phyloP scores from a whole-genome alignment of 2,888 invertebrate genomes.

The Acleris literana region DNA sequence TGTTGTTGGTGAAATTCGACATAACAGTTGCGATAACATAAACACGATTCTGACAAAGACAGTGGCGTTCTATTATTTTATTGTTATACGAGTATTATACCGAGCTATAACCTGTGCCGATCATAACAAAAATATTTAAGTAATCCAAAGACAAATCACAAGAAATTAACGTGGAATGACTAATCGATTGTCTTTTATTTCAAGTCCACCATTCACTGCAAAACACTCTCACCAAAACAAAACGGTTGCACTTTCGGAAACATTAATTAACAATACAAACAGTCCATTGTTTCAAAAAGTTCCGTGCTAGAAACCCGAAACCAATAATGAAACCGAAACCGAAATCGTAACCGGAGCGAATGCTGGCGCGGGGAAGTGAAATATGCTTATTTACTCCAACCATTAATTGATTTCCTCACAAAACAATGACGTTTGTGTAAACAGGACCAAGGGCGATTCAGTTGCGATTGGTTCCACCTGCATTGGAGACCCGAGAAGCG shows the following conservation, averaged over 20 bases:
- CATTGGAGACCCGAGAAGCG: conserved; percentile 3
- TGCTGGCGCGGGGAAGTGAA: conserved; percentile 5
- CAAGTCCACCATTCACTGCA: conserved; percentile 2
- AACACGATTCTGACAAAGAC: no score
- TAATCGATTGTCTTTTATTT: conserved; percentile 5
- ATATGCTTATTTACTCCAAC: conserved; percentile 29
- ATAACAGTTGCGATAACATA: no score
- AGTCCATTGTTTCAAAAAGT: conserved; percentile 15
- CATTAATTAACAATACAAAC: conserved; percentile 19
- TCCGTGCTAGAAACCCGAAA: conserved; percentile 28
- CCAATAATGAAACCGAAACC: conserved; percentile 5
- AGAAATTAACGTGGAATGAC: neutral
- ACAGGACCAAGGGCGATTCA: conserved; percentile 6
- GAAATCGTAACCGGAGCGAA: conserved; percentile 1
- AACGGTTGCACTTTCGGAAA: conserved; percentile 28
- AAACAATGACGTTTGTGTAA: conserved; percentile 30
- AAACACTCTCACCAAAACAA: conserved; percentile 2
- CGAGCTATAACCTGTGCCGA: no score
- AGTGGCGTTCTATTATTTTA: no score
- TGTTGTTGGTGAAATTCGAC: no score
- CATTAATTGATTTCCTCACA: conserved; percentile 33
- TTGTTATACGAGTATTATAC: no score
- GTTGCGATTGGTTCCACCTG: conserved; percentile 24
- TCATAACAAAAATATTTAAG: no score
- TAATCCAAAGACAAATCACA: no score